Evolutionary conservation across 2,113 vertebrate genomes (phyloP), one percentile per base, ranked within the genome.

Genomic region (Syngnathus scovelli): DNA sequence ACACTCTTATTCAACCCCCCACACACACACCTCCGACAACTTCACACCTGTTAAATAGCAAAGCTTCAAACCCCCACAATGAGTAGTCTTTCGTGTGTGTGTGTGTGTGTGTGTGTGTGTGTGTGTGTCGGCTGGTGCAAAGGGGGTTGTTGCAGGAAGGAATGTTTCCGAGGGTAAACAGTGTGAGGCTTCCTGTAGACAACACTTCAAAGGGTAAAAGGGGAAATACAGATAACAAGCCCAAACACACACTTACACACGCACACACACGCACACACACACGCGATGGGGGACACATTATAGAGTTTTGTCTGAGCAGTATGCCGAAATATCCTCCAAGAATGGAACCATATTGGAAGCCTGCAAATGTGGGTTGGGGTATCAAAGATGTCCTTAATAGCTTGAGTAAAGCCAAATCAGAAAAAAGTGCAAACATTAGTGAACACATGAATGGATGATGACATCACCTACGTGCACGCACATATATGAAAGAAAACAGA

Each of bases 151-250:
- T 70, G 67, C 75, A 80, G 78, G 83, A 86, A 87, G 84, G 84
- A 87, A 84, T 87, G 84, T 83, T 82, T 83, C 66, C 82, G 76
- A 71, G 82, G 83, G 86, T 86, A 86, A 85, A 86, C 80, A 87
- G 84, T 80, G 80, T 79, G 80, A 80, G 76, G 84, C 86, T 87
- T 85, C 83, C 86, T 87, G 86, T 77, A 83, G 82, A 85, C 84
- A 82, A 78, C 78, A 86, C 84, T 87, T 84, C 80, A 87, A 85
- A 87, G 82, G 73, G 70, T 39, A 15, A n/a, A 55, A 78, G 78
- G 80, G 86, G 82, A 87, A 83, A 83, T 80, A 56, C 66, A 77
- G 73, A 83, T 65, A 46, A 64, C 68, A 52, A 49, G 54, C 23
- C 39, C 67, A 63, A 64, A 39, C 54, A 54, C 56, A 43, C 60